Base-by-base conservation (phyloP, 2,888 invertebrate species). In the Melanargia galathea region DNA sequence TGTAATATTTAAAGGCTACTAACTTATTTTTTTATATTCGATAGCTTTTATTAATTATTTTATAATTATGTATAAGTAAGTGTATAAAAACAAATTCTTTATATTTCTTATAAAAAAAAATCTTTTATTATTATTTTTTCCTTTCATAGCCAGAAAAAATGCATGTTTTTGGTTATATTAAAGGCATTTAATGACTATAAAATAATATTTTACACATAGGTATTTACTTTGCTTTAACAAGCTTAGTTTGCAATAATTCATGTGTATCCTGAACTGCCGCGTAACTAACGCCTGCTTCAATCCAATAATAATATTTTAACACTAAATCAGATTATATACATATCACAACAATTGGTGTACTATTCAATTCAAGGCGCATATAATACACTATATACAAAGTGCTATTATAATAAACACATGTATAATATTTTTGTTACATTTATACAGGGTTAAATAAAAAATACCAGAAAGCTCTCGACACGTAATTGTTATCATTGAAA, bases 311-410 rank as follows among this genome's bases (percentile, higher is more conserved):
- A 20, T 20, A 20, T 20, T 45, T 13, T 13, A 1, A 18, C 13
- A n/a, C 22, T 48, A 45, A 57, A 33, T 33, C 33, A 20, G 35
- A 33, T 33, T n/a, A 20, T 56, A 26, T n/a, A 43, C n/a, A 46
- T 57, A 57, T 58, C 33, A 58, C 57, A 58, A 48, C 11, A 46
- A 51, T 33, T 16, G 16, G 11, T 56, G 45, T 33, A 22, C 35
- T 58, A 46, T 48, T 2, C 33, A 33, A 46, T 48, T 2, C 33
- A 33, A 35, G 46, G 43, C 46, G 35, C 58, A 30, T 24, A 46
- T 13, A 33, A n/a, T 1, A 51, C 51, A 10, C 33, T 51, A n/a
- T n/a, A n/a, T n/a, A 30, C 26, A 30, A 51, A 33, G 51, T 33
- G 11, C 33, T 51, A 35, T 20, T 20, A 49, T 3, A 49, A 49